Evolutionary conservation across 2,888 invertebrate genomes (phyloP).

Genomic region (Ophioninae sp.): DNA sequence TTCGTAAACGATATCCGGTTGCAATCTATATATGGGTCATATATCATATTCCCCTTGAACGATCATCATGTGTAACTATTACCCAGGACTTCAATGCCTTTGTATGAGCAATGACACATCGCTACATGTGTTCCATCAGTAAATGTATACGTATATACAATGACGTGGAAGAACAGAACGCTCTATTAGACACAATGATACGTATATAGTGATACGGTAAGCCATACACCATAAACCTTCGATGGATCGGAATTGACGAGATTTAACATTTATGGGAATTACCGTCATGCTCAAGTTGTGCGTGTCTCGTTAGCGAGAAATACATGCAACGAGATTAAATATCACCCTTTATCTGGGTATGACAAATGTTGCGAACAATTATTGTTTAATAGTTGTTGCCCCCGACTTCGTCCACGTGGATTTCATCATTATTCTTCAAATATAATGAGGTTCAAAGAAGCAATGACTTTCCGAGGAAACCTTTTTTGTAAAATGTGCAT

Average conservation of each 20-base stretch:
- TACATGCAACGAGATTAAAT: too few relatives aligned
- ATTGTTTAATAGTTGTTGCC: too few relatives aligned
- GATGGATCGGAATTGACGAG: not conserved
- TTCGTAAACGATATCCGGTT: slow-evolving; percentile 44
- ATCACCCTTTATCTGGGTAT: too few relatives aligned
- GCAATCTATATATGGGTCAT: slow-evolving; percentile 14
- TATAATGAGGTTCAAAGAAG: too few relatives aligned
- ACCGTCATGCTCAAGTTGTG: not conserved
- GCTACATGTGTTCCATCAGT: slow-evolving; percentile 40
- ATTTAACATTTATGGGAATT: not conserved
- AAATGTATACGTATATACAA: not conserved
- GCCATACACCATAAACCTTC: not conserved
- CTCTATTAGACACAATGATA: slow-evolving; percentile 5
- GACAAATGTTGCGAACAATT: too few relatives aligned
- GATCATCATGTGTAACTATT: slow-evolving; percentile 44
- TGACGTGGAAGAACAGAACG: not conserved
- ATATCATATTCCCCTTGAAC: slow-evolving; percentile 51
- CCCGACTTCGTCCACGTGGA: too few relatives aligned
- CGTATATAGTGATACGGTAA: not conserved
- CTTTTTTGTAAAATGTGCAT: too few relatives aligned
- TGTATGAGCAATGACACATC: slow-evolving; percentile 49
- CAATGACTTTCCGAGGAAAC: too few relatives aligned
- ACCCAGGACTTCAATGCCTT: slow-evolving; percentile 20
- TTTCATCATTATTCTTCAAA: too few relatives aligned
- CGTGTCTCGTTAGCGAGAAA: too few relatives aligned